Percentiles rank a stretch among this genome's conserved stretches.
phyloP scores from a whole-genome alignment of 2,797 vertebrate genomes.

The Epinephelus malabaricus region DNA sequence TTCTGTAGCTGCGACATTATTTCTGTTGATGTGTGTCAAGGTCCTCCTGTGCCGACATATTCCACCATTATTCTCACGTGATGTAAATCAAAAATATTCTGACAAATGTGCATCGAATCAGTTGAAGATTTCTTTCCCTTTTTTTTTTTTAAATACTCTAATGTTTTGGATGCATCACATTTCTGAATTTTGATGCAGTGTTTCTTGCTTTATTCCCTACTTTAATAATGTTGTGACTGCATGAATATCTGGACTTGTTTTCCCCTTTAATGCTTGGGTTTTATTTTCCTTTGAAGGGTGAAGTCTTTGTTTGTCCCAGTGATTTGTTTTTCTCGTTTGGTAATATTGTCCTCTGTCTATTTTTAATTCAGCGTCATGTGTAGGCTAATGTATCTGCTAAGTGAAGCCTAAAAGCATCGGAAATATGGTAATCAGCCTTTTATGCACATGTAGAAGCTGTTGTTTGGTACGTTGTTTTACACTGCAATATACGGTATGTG shows the following conservation, averaged over 20 bases:
- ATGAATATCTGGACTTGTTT: slow-evolving; percentile 60
- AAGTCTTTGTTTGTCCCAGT: slow-evolving; percentile 44
- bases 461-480: slow-evolving; percentile 73
- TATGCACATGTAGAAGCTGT: slow-evolving; percentile 75
- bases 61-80: slow-evolving; percentile 27
- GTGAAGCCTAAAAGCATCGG: slow-evolving; percentile 64
- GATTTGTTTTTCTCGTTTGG: slow-evolving; percentile 49
- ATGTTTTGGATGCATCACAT: slow-evolving; percentile 41
- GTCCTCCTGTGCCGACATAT: slow-evolving; percentile 40
- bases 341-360: slow-evolving; percentile 61
- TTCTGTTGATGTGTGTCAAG: slow-evolving; percentile 38
- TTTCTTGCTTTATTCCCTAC: slow-evolving; percentile 1
- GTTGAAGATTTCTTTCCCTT: background rate
- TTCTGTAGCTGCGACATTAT: slow-evolving; percentile 36
- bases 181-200: slow-evolving; percentile 34
- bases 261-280: slow-evolving; percentile 20
- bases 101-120: slow-evolving; percentile 31
- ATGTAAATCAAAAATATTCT: slow-evolving; percentile 22
- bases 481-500: slow-evolving; percentile 68
- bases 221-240: slow-evolving; percentile 63
- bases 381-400: slow-evolving; percentile 60
- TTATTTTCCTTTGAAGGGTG: slow-evolving; percentile 30
- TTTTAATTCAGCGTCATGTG: slow-evolving; percentile 48
- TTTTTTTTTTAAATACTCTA: slow-evolving; percentile 7
- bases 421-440: slow-evolving; percentile 70